Evolutionary conservation across 2,888 invertebrate genomes (phyloP).

Genomic region (Desoria tigrina): DNA sequence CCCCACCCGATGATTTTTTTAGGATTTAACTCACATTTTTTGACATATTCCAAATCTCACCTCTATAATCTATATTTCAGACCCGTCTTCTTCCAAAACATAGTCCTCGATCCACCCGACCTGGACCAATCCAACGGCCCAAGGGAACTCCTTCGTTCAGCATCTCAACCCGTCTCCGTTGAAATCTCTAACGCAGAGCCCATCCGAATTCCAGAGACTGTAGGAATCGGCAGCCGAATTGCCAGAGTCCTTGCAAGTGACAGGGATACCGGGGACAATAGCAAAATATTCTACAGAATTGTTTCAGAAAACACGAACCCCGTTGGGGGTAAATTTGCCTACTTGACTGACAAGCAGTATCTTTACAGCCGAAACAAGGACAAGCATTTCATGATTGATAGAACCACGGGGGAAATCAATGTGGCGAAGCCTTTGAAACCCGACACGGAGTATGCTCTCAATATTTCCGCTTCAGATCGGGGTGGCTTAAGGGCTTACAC

Average conservation of each 20-base stretch:
- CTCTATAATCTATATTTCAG: too few species aligned
- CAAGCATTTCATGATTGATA: constrained; percentile 72
- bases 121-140: constrained; percentile 48
- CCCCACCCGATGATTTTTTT: too few species aligned
- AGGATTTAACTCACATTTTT: too few species aligned
- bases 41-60: too few species aligned
- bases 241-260: constrained; percentile 54
- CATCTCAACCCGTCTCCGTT: constrained; percentile 51
- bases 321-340: constrained; percentile 56
- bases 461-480: constrained; percentile 74
- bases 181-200: constrained; percentile 52
- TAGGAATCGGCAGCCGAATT: constrained; percentile 55
- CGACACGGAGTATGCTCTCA: constrained; percentile 73
- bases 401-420: constrained; percentile 72
- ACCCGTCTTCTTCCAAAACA: constrained; percentile 51
- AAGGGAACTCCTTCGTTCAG: constrained; percentile 48
- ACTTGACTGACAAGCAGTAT: constrained; percentile 52
- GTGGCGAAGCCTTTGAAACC: constrained; percentile 71
- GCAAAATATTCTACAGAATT: constrained; percentile 71
- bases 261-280: constrained; percentile 60
- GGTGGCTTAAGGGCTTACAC: constrained; percentile 73
- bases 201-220: constrained; percentile 48
- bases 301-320: constrained; percentile 64
- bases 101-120: constrained; percentile 51
- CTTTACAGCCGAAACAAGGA: constrained; percentile 57